Percentiles rank a stretch among this genome's conserved stretches.
These are phyloP conservation scores for Zosterops borbonicus DNA, from an alignment of 2,113 vertebrate species.

Conservation along the genomic window DNA sequence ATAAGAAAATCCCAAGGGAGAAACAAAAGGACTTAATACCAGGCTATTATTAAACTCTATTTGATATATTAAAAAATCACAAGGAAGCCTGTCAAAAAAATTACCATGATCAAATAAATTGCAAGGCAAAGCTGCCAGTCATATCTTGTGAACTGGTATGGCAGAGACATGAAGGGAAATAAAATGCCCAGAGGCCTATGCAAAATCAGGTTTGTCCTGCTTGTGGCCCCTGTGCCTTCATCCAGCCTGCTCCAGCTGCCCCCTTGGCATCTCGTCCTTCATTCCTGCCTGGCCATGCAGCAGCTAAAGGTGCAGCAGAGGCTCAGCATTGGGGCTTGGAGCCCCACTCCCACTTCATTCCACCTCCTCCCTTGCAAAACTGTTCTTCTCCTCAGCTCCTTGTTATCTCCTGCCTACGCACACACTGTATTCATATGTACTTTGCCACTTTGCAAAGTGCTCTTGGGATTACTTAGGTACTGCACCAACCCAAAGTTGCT, in stretches of 20 bases:
- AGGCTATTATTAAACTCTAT: conserved; percentile 71
- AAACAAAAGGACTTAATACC: conserved; percentile 66
- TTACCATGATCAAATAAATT: conserved; percentile 68
- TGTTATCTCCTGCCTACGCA: conserved; percentile 44
- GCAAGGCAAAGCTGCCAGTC: conserved; percentile 63
- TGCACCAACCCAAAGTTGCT: not conserved
- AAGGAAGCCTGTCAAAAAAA: conserved; percentile 68
- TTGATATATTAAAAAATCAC: conserved; percentile 72
- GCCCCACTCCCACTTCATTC: conserved; percentile 2
- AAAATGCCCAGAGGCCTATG: not conserved
- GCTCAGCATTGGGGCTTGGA: not conserved
- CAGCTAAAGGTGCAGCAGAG: not conserved
- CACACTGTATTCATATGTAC: not conserved
- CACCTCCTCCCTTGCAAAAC: not conserved
- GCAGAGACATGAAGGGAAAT: not conserved
- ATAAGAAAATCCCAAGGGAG: conserved; percentile 58
- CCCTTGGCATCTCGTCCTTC: not conserved
- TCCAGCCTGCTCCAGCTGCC: not conserved
- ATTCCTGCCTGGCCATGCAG: fast-evolving
- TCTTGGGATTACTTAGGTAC: conserved; percentile 46
- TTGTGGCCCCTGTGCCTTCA: fast-evolving
- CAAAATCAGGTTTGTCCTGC: not conserved
- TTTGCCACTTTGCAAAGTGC: conserved; percentile 26
- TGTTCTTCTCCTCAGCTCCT: conserved; percentile 4
- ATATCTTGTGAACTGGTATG: not conserved